phyloP scores from a whole-genome alignment of 2,888 invertebrate species.

The Drosophila prolongata region DNA sequence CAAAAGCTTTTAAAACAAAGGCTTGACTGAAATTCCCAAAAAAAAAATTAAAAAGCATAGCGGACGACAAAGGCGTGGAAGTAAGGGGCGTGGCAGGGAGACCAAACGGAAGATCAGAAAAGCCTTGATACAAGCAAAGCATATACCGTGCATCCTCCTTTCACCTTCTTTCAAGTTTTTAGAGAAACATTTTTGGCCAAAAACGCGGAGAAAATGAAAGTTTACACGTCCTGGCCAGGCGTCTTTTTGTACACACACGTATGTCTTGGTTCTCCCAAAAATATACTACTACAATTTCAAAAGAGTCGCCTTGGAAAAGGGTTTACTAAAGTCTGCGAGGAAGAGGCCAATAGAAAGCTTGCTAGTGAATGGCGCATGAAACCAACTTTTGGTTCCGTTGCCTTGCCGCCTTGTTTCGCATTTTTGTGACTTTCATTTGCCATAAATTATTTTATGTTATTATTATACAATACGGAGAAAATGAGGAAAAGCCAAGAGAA shows the following conservation, averaged over 20 bases:
- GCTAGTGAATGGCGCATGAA: conserved; percentile 49
- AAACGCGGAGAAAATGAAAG: conserved; percentile 63
- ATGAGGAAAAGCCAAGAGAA: conserved; percentile 9
- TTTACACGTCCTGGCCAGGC: conserved; percentile 57
- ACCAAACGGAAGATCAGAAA: conserved; percentile 43
- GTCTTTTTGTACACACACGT: conserved; percentile 35
- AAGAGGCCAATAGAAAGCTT: not conserved
- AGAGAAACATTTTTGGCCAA: conserved; percentile 1
- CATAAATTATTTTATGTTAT: conserved; percentile 80
- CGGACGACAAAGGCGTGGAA: not conserved
- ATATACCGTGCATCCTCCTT: conserved; percentile 27
- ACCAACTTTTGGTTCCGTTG: conserved; percentile 42
- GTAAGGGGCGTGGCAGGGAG: not conserved
- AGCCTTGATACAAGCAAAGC: conserved; percentile 38
- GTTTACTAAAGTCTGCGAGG: conserved; percentile 7
- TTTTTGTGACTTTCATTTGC: conserved; percentile 80
- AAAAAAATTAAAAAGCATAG: conserved; percentile 9
- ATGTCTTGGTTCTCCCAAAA: conserved; percentile 41
- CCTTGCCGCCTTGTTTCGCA: conserved; percentile 43
- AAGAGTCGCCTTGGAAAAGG: conserved; percentile 55
- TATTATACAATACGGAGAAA: conserved; percentile 71
- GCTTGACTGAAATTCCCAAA: conserved; percentile 49
- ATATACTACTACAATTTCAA: conserved; percentile 58
- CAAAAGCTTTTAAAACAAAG: conserved; percentile 63
- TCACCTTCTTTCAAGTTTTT: conserved; percentile 38